These are phyloP conservation scores for Pantherophis vulpinus DNA, from an alignment of 2,797 vertebrate species.

Conservation along the genomic window DNA sequence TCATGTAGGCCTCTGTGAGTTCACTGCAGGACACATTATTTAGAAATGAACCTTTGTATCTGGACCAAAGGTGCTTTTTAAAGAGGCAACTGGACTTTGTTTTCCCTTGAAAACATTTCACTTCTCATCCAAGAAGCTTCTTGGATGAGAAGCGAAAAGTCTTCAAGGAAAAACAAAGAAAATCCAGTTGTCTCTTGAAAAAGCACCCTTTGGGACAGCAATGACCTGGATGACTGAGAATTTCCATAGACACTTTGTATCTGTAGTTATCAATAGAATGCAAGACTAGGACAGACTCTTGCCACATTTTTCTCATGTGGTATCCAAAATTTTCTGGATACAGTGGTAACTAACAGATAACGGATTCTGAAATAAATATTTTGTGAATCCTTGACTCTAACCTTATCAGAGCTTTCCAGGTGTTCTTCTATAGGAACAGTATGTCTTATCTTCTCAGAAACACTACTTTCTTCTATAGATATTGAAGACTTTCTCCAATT, in stretches of 20 bases:
- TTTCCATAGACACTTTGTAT: neutral
- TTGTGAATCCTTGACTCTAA: constrained; percentile 35
- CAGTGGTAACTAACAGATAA: neutral
- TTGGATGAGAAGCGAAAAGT: neutral
- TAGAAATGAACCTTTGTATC: neutral
- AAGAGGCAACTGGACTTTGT: neutral
- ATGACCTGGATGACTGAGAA: neutral
- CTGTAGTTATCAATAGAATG: neutral
- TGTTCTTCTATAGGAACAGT: constrained; percentile 20
- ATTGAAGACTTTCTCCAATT: constrained; percentile 56
- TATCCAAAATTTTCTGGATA: neutral
- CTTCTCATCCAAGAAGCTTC: too few species aligned
- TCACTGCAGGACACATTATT: neutral
- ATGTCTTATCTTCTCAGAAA: constrained; percentile 57
- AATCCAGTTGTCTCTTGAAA: neutral
- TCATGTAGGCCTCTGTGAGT: neutral
- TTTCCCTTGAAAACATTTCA: neutral
- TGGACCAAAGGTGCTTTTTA: neutral
- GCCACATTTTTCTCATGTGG: neutral
- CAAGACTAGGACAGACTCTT: neutral
- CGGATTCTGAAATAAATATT: neutral
- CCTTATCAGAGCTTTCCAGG: constrained; percentile 46
- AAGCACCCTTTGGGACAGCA: neutral
- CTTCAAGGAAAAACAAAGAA: neutral
- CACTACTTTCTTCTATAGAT: constrained; percentile 43